A percentile compares a stretch with the other conserved stretches of the same genome.
phyloP scores from a whole-genome alignment of 2,113 vertebrate genomes.

The Anoplopoma fimbria region DNA sequence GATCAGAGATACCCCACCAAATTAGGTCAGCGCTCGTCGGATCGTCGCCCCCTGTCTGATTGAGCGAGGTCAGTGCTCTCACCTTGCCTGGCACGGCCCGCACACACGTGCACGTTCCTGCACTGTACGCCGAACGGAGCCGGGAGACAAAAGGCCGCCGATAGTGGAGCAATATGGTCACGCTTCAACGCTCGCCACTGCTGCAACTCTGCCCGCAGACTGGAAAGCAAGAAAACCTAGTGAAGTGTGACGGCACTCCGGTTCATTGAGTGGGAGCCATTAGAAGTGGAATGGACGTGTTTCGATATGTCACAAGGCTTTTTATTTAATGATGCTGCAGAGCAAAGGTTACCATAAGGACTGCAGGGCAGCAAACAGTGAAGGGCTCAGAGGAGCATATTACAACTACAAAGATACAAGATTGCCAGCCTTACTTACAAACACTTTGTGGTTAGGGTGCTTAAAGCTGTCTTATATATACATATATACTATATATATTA shows the following conservation, averaged over 20 bases:
- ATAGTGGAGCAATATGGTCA: constrained; percentile 25
- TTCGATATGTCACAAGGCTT: constrained; percentile 36
- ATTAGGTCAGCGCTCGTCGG: constrained; percentile 74
- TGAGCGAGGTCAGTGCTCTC: constrained; percentile 60
- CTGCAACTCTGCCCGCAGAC: constrained; percentile 25
- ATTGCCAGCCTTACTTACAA: not conserved
- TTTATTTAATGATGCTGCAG: constrained; percentile 41
- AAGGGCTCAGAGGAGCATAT: not conserved
- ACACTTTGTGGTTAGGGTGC: not conserved
- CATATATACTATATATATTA: too few species aligned
- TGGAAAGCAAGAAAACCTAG: constrained; percentile 51
- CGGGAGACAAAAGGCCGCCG: constrained; percentile 33
- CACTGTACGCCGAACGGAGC: constrained; percentile 23
- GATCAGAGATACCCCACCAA: constrained; percentile 64
- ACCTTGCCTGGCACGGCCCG: constrained; percentile 68
- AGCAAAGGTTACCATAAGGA: constrained; percentile 20
- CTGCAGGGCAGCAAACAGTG: constrained; percentile 9
- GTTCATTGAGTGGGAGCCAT: constrained; percentile 34
- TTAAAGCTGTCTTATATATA: too few species aligned
- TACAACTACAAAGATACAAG: not conserved
- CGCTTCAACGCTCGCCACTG: constrained; percentile 27
- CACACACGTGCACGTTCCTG: constrained; percentile 12
- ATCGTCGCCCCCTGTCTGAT: constrained; percentile 65
- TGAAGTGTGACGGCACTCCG: constrained; percentile 35
- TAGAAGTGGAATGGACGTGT: constrained; percentile 46